These are phyloP conservation scores for Papilio helenus DNA, from an alignment of 1,140 invertebrate species.

Conservation along the genomic window DNA sequence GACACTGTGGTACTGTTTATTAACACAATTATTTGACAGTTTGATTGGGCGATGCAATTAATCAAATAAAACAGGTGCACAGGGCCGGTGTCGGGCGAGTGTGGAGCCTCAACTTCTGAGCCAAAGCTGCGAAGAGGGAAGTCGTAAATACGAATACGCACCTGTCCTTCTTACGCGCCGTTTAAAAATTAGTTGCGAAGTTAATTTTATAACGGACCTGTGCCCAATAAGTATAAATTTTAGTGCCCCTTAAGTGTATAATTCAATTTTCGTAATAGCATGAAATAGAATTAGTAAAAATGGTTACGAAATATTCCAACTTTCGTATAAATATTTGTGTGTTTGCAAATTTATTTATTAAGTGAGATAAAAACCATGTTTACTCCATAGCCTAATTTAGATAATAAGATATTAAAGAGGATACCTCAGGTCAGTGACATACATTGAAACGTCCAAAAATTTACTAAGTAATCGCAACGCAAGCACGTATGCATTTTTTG, in stretches of 20 bases:
- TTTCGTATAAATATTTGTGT: too few species aligned
- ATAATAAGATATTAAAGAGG: neutral
- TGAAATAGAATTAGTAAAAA: neutral
- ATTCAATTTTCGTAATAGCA: neutral
- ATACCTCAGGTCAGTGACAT: neutral
- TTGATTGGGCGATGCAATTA: slow-evolving; percentile 59
- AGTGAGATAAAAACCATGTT: too few species aligned
- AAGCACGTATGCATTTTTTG: neutral
- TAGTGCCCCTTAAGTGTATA: neutral
- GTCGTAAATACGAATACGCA: slow-evolving; percentile 73
- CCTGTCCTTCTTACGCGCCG: slow-evolving; percentile 47
- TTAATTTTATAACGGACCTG: neutral
- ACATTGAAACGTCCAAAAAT: neutral
- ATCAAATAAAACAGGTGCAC: slow-evolving; percentile 73
- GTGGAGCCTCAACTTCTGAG: slow-evolving; percentile 49
- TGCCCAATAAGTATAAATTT: slow-evolving; percentile 14
- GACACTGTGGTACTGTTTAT: slow-evolving; percentile 45
- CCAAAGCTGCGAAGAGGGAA: slow-evolving; percentile 68
- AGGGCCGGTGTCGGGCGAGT: slow-evolving; percentile 39
- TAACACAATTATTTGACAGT: slow-evolving; percentile 61
- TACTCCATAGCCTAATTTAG: too few species aligned
- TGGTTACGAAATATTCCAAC: neutral
- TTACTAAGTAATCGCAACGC: neutral
- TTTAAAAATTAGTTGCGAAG: slow-evolving; percentile 26
- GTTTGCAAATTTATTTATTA: too few species aligned